Evolutionary conservation across 2,888 invertebrate genomes (phyloP), one percentile per base, ranked within the genome.

Genomic region (Zaprionus bogoriensis): DNA sequence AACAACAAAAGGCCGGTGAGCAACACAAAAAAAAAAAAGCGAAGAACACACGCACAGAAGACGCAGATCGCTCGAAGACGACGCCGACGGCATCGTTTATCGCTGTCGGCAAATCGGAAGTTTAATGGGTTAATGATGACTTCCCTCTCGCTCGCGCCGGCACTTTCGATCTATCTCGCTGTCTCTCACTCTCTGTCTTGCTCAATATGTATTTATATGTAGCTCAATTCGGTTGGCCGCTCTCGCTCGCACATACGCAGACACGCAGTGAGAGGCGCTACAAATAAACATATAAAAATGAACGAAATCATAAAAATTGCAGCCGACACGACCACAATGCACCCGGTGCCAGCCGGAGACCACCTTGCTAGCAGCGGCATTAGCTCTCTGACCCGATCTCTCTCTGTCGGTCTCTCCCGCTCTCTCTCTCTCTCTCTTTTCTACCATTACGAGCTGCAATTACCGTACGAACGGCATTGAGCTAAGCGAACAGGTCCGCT

Each of bases 51-150:
- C 30, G 50, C 10, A n/a, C n/a, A 51, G 17, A 39, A 57, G 41
- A 28, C 47, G 42, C 4, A 47, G 14, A 30, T n/a, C 36, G 36
- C 28, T 60, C 25, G 53, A 58, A 50, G 47, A 45, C 41, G 54
- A 47, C 48, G 63, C 54, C 61, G 64, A 53, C 61, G 63, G 67
- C 68, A 51, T 63, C 87, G 77, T 87, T 87, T 87, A 83, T 87
- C 85, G 83, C 77, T 74, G 87, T 74, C 85, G 85, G 85, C 79
- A 83, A 87, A 83, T 83, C 83, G 83, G 83, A 83, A 83, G 83
- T 83, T 83, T 83, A 83, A 83, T 83, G 83, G 83, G 83, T 83
- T 83, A 83, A 83, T 87, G 85, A 85, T 87, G 87, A 65, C 64
- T 47, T 3, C 38, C 25, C 30, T 20, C 38, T 7, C 38, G 23